Conservation (phyloP, 92 coral and sea anemone species). For the Epizoanthus stellaris region DNA sequence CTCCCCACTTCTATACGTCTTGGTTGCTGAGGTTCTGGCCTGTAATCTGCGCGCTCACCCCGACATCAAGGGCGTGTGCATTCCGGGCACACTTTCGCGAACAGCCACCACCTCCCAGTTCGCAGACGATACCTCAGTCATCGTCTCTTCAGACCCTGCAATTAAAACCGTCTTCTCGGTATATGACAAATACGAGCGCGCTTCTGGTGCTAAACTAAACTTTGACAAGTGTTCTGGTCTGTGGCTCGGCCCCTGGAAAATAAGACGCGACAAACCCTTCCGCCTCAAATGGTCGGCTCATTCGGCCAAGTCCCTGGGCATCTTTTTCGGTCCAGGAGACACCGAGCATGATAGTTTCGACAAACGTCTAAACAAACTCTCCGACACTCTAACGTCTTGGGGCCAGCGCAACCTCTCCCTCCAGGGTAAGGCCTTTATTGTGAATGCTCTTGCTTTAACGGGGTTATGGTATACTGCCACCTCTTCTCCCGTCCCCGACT, state of each 20-base stretch:
- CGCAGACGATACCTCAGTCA: slow-evolving; percentile 6
- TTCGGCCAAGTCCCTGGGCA: neutral
- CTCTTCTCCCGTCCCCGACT: neutral
- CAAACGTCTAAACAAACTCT: neutral
- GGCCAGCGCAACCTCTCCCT: neutral
- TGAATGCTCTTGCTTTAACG: too few relatives aligned
- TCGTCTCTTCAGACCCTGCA: neutral
- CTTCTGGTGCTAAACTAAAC: slow-evolving; percentile 49
- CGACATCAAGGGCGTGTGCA: neutral
- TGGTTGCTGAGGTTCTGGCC: neutral
- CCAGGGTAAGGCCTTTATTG: too few relatives aligned
- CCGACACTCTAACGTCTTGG: slow-evolving; percentile 1
- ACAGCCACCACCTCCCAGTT: neutral
- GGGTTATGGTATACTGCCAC: too few relatives aligned
- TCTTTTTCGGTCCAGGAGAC: neutral
- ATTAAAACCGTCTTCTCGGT: neutral
- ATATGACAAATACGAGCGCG: slow-evolving; percentile 23
- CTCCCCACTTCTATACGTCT: neutral
- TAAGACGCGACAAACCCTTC: too few relatives aligned
- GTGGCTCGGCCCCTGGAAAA: slow-evolving; percentile 37
- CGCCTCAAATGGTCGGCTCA: too few relatives aligned
- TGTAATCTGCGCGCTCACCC: neutral
- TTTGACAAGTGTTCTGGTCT: slow-evolving; percentile 15
- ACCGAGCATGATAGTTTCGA: neutral
- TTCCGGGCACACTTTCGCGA: neutral